Evolutionary conservation across 2,888 invertebrate species (phyloP).

Genomic region (Zeuzera pyrina): DNA sequence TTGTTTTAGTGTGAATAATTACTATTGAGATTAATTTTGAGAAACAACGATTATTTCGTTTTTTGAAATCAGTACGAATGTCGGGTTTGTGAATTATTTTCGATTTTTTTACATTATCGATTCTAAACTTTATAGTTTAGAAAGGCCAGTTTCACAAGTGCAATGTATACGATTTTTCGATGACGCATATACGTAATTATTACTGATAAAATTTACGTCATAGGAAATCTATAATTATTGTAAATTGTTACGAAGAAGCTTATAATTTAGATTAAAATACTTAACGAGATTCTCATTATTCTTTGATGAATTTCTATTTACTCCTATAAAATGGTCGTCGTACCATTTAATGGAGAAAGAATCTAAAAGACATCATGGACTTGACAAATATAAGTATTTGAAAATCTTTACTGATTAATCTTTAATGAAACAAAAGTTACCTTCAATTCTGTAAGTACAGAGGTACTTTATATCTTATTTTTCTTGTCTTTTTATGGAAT

Average conservation of each 20-base stretch:
- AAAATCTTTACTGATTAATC: conserved; percentile 24
- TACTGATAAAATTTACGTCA: conserved; percentile 64
- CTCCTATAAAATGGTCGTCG: conserved; percentile 37
- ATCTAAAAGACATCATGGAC: conserved; percentile 37
- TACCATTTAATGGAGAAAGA: conserved; percentile 39
- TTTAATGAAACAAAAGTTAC: conserved; percentile 59
- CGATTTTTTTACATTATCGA: conserved; percentile 36
- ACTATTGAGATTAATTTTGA: conserved; percentile 60
- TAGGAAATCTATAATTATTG: conserved; percentile 61
- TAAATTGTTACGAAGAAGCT: conserved; percentile 62
- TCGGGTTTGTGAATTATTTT: conserved; percentile 49
- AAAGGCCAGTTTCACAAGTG: conserved; percentile 71
- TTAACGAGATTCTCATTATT: conserved; percentile 42
- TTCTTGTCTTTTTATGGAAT: conserved; percentile 24
- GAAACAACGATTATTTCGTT: conserved; percentile 49
- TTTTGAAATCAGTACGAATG: conserved; percentile 41
- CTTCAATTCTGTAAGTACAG: conserved; percentile 54
- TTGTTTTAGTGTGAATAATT: conserved; percentile 73
- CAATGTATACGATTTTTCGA: conserved; percentile 74
- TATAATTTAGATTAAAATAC: conserved; percentile 43
- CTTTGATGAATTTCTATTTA: conserved; percentile 53
- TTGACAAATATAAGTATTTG: conserved; percentile 30
- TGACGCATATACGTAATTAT: conserved; percentile 70
- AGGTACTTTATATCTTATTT: conserved; percentile 26
- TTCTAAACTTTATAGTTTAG: conserved; percentile 41